A percentile compares a stretch with the other conserved stretches of the same genome.
Conservation (phyloP, 2,113 vertebrate species). For the Globicephala melas region DNA sequence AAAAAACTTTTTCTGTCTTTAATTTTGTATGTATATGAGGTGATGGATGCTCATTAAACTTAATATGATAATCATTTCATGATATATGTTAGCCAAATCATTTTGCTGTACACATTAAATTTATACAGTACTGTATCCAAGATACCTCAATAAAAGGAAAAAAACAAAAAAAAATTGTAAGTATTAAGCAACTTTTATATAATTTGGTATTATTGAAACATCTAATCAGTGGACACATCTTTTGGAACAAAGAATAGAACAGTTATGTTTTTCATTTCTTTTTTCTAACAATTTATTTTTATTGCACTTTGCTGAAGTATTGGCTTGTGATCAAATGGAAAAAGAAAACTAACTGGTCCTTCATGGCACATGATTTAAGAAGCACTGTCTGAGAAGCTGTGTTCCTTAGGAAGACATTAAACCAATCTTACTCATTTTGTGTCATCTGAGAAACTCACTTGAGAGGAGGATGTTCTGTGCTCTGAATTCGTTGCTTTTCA, state of each 20-base stretch:
- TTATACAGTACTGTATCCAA: background rate
- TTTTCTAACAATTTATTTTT: background rate
- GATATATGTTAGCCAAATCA: background rate
- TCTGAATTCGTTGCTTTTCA: background rate
- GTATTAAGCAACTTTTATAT: background rate
- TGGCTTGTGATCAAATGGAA: background rate
- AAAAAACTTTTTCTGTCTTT: too few relatives aligned
- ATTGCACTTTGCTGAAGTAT: background rate
- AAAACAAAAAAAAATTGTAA: background rate
- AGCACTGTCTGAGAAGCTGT: rapidly evolving
- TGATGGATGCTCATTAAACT: too few relatives aligned
- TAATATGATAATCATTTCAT: too few relatives aligned
- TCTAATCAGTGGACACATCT: background rate
- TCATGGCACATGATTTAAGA: background rate
- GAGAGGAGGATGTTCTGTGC: background rate
- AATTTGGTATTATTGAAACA: background rate
- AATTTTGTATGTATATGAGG: too few relatives aligned
- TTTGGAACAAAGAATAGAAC: background rate
- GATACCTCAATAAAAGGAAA: background rate
- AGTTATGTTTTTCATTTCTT: background rate
- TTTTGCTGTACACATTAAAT: background rate
- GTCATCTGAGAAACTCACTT: background rate
- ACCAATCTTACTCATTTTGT: background rate
- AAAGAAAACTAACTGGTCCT: background rate
- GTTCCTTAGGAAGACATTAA: background rate